These are phyloP conservation scores for Ctenopoma kingsleyae DNA, from an alignment of 2,797 vertebrate genomes.

Conservation along the genomic window DNA sequence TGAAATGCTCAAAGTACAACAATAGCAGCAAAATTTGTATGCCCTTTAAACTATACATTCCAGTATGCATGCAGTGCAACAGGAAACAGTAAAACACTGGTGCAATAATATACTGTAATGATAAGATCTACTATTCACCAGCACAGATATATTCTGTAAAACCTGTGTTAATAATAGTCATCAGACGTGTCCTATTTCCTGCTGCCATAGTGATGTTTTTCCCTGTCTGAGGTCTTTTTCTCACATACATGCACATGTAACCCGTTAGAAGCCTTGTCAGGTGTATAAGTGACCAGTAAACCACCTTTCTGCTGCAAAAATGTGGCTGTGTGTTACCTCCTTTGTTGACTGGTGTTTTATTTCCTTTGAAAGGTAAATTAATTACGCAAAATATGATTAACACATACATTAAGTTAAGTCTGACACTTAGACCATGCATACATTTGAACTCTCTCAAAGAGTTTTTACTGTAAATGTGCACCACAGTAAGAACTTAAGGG, in stretches of 20 bases:
- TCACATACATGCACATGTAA: background rate
- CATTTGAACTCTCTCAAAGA: too few species aligned
- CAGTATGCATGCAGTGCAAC: background rate
- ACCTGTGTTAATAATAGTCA: background rate
- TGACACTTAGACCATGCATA: too few species aligned
- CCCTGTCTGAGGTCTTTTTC: background rate
- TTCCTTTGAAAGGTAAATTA: slow-evolving; percentile 5
- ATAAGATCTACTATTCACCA: background rate
- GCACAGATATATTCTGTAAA: background rate
- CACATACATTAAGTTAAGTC: too few species aligned
- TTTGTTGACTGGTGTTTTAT: too few species aligned
- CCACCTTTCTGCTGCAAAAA: background rate
- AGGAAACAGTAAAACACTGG: background rate
- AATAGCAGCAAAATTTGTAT: background rate
- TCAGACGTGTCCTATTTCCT: background rate
- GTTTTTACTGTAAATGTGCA: background rate
- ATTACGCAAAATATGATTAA: background rate
- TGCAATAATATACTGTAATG: background rate
- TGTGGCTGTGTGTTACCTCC: background rate
- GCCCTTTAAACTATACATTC: background rate
- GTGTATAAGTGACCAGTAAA: background rate
- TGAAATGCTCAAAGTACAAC: background rate
- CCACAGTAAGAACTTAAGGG: background rate
- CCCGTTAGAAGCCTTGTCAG: background rate
- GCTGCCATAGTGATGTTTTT: background rate